Conservation (phyloP, 2,113 vertebrate genomes). For the Melanerpes formicivorus region DNA sequence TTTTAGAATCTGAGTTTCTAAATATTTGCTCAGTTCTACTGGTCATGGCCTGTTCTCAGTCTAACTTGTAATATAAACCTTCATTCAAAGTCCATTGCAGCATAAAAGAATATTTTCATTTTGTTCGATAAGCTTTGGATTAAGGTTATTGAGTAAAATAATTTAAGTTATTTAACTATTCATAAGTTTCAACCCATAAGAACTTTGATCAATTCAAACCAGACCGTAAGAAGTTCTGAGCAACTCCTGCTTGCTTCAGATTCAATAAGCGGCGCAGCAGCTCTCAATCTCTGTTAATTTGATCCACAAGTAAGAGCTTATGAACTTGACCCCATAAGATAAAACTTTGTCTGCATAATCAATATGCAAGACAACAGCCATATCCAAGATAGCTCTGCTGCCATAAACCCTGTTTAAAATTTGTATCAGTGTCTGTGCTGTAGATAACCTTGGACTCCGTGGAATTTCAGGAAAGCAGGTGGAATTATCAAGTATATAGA, state of each 20-base stretch:
- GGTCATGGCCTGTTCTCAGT: not conserved
- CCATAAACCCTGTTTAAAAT: not conserved
- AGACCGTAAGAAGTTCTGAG: not conserved
- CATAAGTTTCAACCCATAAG: not conserved
- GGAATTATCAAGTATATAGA: not conserved
- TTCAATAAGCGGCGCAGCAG: constrained; percentile 16
- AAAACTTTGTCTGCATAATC: constrained; percentile 11
- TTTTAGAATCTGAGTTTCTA: not conserved
- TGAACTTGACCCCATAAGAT: constrained; percentile 11
- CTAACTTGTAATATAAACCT: not conserved
- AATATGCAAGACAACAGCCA: not conserved
- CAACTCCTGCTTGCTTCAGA: constrained; percentile 7
- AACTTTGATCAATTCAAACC: constrained; percentile 17
- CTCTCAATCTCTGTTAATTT: constrained; percentile 34
- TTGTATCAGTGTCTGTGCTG: not conserved
- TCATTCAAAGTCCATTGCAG: not conserved
- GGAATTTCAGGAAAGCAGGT: constrained; percentile 11
- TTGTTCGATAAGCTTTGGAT: not conserved
- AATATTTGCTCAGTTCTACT: not conserved
- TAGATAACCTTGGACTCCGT: not conserved
- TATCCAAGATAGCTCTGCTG: not conserved
- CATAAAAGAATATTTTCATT: not conserved
- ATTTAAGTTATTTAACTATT: not conserved
- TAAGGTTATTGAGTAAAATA: not conserved
- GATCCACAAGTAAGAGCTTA: constrained; percentile 20